These are phyloP conservation scores for Listronotus oregonensis DNA, from an alignment of 1,140 invertebrate species.

Conservation along the genomic window DNA sequence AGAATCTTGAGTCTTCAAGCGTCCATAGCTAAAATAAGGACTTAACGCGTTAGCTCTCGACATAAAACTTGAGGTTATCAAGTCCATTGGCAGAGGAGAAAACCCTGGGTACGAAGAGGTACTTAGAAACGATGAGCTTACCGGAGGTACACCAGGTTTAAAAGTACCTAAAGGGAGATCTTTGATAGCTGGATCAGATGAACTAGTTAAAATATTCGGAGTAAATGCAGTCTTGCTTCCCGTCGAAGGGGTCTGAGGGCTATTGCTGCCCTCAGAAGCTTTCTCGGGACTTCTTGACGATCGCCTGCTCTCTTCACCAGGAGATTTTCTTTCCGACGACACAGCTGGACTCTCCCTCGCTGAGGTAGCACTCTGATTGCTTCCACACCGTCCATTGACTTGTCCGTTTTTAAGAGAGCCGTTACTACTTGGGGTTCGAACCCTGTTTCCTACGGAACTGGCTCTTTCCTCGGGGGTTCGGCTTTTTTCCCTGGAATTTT, in stretches of 20 bases:
- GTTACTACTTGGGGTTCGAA: constrained; percentile 59
- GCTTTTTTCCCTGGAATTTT: constrained; percentile 71
- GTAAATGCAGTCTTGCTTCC: constrained; percentile 56
- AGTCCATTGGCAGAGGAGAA: constrained; percentile 66
- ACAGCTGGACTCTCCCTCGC: constrained; percentile 59
- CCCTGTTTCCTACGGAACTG: constrained; percentile 57
- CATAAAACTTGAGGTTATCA: constrained; percentile 73
- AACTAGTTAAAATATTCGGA: constrained; percentile 59
- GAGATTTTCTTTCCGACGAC: constrained; percentile 53
- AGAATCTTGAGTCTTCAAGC: constrained; percentile 66
- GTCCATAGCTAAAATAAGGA: constrained; percentile 74
- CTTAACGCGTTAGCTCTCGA: constrained; percentile 68
- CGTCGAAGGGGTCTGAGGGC: constrained; percentile 51
- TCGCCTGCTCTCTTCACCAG: constrained; percentile 42
- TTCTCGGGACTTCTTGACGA: constrained; percentile 41
- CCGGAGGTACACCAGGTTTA: constrained; percentile 65
- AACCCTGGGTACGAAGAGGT: constrained; percentile 57
- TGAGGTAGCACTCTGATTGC: constrained; percentile 69
- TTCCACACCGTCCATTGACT: constrained; percentile 60
- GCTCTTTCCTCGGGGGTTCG: constrained; percentile 63
- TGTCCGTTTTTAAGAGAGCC: constrained; percentile 55
- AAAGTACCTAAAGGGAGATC: constrained; percentile 67
- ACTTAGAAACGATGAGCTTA: constrained; percentile 61
- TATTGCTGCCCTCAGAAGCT: constrained; percentile 54
- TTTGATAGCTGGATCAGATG: constrained; percentile 66